phyloP scores from a whole-genome alignment of 2,113 vertebrate species.

The Ctenomys sociabilis region DNA sequence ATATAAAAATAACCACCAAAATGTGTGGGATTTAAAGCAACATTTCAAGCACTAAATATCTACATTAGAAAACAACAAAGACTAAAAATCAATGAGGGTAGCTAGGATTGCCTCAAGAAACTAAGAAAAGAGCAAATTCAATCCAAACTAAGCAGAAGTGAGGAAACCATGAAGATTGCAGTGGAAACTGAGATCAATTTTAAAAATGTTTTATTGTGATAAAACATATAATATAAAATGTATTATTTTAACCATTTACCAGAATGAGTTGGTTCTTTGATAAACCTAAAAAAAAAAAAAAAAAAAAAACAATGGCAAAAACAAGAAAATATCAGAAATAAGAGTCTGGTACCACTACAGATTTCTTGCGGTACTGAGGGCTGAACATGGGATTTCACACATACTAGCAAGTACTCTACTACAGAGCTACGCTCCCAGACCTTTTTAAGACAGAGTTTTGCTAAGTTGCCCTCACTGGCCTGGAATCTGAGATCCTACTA shows the following conservation, averaged over 20 bases:
- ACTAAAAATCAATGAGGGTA: not conserved
- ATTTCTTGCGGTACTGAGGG: not conserved
- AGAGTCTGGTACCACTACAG: not conserved
- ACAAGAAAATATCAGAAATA: constrained; percentile 16
- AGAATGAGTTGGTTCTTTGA: constrained; percentile 21
- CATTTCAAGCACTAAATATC: not conserved
- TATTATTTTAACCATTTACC: constrained; percentile 6
- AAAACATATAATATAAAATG: not conserved
- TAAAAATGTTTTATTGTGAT: not conserved
- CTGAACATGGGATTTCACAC: not conserved
- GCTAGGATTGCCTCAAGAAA: not conserved
- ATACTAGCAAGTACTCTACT: not conserved
- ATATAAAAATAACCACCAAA: not conserved
- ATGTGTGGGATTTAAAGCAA: constrained; percentile 27
- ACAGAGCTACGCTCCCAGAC: not conserved
- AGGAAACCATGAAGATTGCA: constrained; percentile 35
- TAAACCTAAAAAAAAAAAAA: constrained; percentile 21
- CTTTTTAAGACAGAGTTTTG: not conserved
- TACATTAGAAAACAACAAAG: constrained; percentile 56
- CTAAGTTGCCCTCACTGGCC: not conserved
- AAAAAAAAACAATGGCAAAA: constrained; percentile 7
- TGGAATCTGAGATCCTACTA: not conserved
- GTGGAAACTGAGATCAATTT: not conserved
- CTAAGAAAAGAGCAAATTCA: not conserved
- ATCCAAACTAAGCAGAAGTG: constrained; percentile 25